A percentile compares a stretch with the other conserved stretches of the same genome.
phyloP scores from a whole-genome alignment of 2,797 vertebrate genomes.

The Malurus splendens region DNA sequence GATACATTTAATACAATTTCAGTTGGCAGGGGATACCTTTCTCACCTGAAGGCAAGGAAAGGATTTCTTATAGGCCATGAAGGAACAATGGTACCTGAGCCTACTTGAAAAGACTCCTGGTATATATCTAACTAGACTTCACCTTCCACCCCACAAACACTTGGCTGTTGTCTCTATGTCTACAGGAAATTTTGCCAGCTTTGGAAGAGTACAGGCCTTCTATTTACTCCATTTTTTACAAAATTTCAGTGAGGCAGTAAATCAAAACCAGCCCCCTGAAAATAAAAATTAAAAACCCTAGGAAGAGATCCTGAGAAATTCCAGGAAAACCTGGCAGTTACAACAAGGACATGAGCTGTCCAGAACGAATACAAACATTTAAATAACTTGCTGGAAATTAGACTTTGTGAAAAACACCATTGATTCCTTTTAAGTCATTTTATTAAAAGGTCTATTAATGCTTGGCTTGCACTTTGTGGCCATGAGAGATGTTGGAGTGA shows the following conservation, averaged over 20 bases:
- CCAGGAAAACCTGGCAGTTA: not conserved
- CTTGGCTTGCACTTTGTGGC: conserved; percentile 55
- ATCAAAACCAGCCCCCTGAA: not conserved
- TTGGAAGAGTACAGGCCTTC: not conserved
- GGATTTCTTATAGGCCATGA: not conserved
- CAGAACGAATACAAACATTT: conserved; percentile 40
- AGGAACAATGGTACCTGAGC: not conserved
- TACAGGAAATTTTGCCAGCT: not conserved
- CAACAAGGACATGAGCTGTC: not conserved
- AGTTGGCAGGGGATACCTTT: not conserved
- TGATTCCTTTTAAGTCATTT: conserved; percentile 48
- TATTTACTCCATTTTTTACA: not conserved
- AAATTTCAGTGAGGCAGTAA: not conserved
- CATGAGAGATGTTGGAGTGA: conserved; percentile 47
- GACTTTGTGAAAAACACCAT: conserved; percentile 31
- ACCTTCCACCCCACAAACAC: not conserved
- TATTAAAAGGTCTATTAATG: conserved; percentile 54
- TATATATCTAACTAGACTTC: not conserved
- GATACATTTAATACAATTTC: not conserved
- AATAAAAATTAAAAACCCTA: not conserved
- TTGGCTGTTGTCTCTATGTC: not conserved
- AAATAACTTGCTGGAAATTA: conserved; percentile 46
- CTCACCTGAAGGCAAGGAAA: not conserved
- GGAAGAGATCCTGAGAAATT: not conserved
- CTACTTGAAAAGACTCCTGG: not conserved